These are phyloP conservation scores for Leguminivora glycinivorella DNA, from an alignment of 1,140 invertebrate genomes.

Conservation along the genomic window DNA sequence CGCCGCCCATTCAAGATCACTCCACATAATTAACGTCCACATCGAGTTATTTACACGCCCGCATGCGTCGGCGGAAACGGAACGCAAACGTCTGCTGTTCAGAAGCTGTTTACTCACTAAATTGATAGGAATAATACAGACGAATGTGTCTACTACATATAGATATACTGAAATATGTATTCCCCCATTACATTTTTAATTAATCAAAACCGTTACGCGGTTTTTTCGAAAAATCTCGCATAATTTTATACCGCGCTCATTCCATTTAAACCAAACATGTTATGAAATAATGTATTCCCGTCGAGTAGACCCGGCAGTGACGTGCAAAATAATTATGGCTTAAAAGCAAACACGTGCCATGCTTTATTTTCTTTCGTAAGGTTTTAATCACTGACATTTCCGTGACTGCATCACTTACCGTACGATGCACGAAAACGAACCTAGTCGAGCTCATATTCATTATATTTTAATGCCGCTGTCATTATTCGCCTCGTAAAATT, in stretches of 20 bases:
- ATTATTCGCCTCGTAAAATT: slow-evolving; percentile 52
- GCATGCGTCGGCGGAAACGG: slow-evolving; percentile 66
- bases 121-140: slow-evolving; percentile 37
- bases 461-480: slow-evolving; percentile 52
- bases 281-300: slow-evolving; percentile 10
- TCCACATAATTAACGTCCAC: slow-evolving; percentile 61
- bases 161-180: neutral
- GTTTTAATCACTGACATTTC: slow-evolving; percentile 66
- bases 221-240: neutral
- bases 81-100: slow-evolving; percentile 42
- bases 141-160: neutral
- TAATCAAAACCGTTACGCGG: slow-evolving; percentile 1
- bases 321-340: slow-evolving; percentile 24
- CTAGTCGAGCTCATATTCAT: slow-evolving; percentile 46
- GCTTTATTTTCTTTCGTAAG: slow-evolving; percentile 58
- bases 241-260: slow-evolving; percentile 15
- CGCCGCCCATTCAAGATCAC: slow-evolving; percentile 52
- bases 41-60: slow-evolving; percentile 74
- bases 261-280: slow-evolving; percentile 11
- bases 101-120: slow-evolving; percentile 46
- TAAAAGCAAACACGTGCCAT: slow-evolving; percentile 20
- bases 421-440: slow-evolving; percentile 42
- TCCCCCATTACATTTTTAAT: neutral
- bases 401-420: slow-evolving; percentile 58
- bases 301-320: slow-evolving; percentile 15